A percentile compares a stretch with the other conserved stretches of the same genome.
Conservation (phyloP, 2,797 vertebrate species). For the Acestrorhynchus altus region DNA sequence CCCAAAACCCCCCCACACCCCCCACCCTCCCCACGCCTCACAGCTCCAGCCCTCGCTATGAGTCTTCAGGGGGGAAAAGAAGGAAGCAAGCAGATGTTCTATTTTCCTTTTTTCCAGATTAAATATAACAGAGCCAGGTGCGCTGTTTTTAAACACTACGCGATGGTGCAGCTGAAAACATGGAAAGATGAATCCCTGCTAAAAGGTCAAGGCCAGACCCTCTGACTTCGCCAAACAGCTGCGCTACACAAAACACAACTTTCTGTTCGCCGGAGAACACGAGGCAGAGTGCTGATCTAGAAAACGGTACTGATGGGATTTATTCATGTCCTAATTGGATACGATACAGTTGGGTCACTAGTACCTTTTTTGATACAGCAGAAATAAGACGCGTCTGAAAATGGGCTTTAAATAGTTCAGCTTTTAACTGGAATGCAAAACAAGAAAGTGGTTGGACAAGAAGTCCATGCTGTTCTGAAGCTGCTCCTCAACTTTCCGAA, state of each 20-base stretch:
- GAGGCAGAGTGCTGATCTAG: neutral
- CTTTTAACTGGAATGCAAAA: no score
- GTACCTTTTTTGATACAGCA: no score
- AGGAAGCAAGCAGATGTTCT: conserved; percentile 27
- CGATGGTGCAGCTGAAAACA: neutral
- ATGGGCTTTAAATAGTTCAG: no score
- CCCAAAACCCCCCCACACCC: neutral
- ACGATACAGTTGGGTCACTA: no score
- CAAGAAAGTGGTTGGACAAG: no score
- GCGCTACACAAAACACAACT: neutral
- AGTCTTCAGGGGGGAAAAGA: neutral
- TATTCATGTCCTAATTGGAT: no score
- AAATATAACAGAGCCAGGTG: conserved; percentile 30
- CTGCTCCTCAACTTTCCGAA: no score
- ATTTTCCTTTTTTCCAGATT: neutral
- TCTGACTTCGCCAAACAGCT: neutral
- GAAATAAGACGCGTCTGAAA: no score
- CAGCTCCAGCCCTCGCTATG: neutral
- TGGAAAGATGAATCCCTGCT: neutral
- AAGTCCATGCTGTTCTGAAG: no score
- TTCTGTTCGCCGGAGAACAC: neutral
- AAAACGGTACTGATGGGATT: no score
- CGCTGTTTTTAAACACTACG: neutral
- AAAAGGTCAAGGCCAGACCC: neutral
- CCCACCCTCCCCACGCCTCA: neutral